phyloP scores from a whole-genome alignment of 2,113 vertebrate species.

The Crotalus horridus region DNA sequence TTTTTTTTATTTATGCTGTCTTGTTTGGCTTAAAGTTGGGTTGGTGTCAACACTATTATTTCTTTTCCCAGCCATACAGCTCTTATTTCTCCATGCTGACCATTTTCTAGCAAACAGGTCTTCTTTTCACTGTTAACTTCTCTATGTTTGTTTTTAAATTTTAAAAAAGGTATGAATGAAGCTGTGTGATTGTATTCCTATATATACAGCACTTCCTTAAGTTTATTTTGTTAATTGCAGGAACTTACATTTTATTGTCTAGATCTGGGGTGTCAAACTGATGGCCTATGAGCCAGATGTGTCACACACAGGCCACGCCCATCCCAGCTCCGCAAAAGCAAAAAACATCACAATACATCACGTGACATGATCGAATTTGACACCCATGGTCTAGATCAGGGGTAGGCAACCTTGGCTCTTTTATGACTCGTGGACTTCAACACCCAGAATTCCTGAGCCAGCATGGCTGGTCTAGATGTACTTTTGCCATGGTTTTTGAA shows the following conservation, averaged over 20 bases:
- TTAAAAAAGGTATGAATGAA: not conserved
- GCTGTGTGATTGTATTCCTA: not conserved
- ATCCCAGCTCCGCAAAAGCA: no score
- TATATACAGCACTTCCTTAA: not conserved
- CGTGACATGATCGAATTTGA: no score
- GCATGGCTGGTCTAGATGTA: not conserved
- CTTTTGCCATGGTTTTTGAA: not conserved
- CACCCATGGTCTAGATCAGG: not conserved
- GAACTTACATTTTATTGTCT: not conserved
- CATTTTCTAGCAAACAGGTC: not conserved
- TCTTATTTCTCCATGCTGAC: not conserved
- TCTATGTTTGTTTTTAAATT: not conserved
- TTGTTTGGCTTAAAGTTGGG: not conserved
- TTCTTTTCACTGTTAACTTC: not conserved
- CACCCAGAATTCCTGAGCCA: no score
- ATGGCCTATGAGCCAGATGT: no score
- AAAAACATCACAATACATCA: no score
- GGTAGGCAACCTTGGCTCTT: no score
- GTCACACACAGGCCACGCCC: no score
- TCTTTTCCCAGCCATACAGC: not conserved
- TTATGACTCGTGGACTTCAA: no score
- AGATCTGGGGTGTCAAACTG: no score
- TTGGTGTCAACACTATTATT: not conserved
- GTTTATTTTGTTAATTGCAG: not conserved
- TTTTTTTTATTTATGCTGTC: not conserved